Evolutionary conservation across 2,888 invertebrate species (phyloP), one percentile per base, ranked within the genome.

Genomic region (Tetranychus truncatus): DNA sequence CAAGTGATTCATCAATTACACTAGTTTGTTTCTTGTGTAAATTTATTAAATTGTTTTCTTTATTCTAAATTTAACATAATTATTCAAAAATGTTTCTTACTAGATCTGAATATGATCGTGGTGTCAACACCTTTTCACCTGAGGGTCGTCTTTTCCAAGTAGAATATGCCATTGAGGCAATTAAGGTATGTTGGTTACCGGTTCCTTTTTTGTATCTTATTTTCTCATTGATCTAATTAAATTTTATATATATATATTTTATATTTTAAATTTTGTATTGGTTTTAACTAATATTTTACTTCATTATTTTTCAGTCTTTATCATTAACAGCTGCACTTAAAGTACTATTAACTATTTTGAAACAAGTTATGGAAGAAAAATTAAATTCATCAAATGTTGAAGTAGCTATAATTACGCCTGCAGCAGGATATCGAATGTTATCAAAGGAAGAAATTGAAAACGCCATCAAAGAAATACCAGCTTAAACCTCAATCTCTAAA

Each of bases 351-450:
- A 92, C 91, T 15, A 97, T 97, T 80, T 85, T 99, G 34, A 99
- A 99, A 83, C 97, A 99, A 84, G 97, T 99, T 0, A 99, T 99
- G 99, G 99, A 99, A 82, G 99, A 99, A 83, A 99, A 97, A 83
- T 85, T 99, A 2, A 96, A 91, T 77, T 91, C 94, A 77, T 92
- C 90, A 75, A 99, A 99, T 84, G 95, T 99, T 75, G 99, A 99
- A 85, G 82, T 96, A 78, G 93, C 94, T 83, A 92, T 92, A 65
- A 92, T 96, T 87, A 95, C 93, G 0, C 89, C 90, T 0, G 87
- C 87, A 34, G 85, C 87, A 65, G 85, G 90, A 80, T 96, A 94
- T 85, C 90, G 92, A 80, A 92, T 95, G 91, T 91, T 89, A 81
- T 85, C 88, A 3, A 90, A 92, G 83, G 91, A 91, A 77, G 92